phyloP scores from a whole-genome alignment of 2,113 vertebrate genomes.

The Dissostichus mawsoni region DNA sequence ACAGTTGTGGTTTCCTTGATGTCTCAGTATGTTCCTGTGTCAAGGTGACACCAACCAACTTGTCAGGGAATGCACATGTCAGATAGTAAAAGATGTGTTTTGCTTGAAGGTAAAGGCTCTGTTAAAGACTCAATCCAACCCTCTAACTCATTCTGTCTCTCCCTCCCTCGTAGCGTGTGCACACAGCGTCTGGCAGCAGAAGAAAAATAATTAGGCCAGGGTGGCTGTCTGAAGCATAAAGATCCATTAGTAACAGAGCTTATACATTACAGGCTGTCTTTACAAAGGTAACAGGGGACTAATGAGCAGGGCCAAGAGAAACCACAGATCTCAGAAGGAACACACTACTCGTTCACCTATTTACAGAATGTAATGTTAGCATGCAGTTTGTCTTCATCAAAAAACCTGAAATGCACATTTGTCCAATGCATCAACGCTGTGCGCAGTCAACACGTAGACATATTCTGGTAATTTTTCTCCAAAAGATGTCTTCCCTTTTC shows the following conservation, averaged over 20 bases:
- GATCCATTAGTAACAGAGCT: conserved; percentile 61
- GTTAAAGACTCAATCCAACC: conserved; percentile 43
- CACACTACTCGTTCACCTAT: neutral
- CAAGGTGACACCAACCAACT: conserved; percentile 58
- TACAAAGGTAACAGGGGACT: conserved; percentile 32
- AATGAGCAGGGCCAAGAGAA: conserved; percentile 19
- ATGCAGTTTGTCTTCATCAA: too few species aligned
- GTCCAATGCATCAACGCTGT: neutral
- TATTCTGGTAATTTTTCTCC: neutral
- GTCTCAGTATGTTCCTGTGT: conserved; percentile 42
- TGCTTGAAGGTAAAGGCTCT: conserved; percentile 45
- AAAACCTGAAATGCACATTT: neutral
- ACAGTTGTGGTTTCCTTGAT: conserved; percentile 37
- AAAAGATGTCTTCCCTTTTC: conserved; percentile 19
- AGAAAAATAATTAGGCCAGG: conserved; percentile 54
- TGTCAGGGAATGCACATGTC: conserved; percentile 45
- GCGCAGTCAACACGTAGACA: conserved; percentile 6
- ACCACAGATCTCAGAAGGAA: conserved; percentile 5
- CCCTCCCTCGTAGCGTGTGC: neutral
- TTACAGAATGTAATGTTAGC: conserved; percentile 6
- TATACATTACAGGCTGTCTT: conserved; percentile 33
- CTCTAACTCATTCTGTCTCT: neutral
- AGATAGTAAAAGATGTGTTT: conserved; percentile 48
- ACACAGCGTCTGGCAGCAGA: conserved; percentile 21
- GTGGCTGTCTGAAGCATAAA: conserved; percentile 41